phyloP scores from a whole-genome alignment of 2,888 invertebrate species.

The Coelogynopora nodosa region DNA sequence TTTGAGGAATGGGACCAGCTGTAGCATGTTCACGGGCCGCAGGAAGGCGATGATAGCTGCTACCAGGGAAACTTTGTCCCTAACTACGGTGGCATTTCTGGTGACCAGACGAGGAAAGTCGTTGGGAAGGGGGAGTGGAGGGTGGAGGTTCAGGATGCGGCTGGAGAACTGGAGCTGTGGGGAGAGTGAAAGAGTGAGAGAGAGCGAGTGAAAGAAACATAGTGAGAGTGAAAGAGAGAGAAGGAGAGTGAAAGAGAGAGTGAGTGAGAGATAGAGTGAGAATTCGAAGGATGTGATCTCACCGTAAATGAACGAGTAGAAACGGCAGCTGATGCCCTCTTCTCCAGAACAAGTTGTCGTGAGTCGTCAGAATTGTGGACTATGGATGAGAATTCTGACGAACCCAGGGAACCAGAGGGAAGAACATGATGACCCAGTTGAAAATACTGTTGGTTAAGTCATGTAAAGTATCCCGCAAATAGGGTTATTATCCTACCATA shows the following conservation, averaged over 20 bases:
- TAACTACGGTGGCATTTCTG: not conserved
- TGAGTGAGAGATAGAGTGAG: too few species aligned
- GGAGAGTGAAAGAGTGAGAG: too few species aligned
- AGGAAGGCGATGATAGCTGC: too few species aligned
- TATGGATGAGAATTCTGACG: not conserved
- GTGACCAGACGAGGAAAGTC: slow-evolving; percentile 1
- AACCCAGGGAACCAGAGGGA: not conserved
- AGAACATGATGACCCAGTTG: too few species aligned
- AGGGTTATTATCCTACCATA: too few species aligned
- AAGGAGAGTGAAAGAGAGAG: too few species aligned
- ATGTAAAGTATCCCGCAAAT: too few species aligned
- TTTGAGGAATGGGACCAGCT: not conserved
- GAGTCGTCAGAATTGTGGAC: not conserved
- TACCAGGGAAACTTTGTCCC: not conserved
- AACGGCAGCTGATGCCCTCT: not conserved
- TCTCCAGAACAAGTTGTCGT: not conserved
- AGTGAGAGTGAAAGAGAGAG: too few species aligned
- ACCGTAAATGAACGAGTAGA: not conserved
- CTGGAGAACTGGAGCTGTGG: not conserved
- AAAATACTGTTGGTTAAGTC: too few species aligned
- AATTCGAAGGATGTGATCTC: too few species aligned
- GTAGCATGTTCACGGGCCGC: not conserved
- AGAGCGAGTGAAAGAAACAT: too few species aligned
- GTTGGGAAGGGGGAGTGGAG: not conserved
- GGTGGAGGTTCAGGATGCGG: not conserved